These are phyloP conservation scores for Menura novaehollandiae DNA, from an alignment of 2,113 vertebrate species.

Conservation along the genomic window DNA sequence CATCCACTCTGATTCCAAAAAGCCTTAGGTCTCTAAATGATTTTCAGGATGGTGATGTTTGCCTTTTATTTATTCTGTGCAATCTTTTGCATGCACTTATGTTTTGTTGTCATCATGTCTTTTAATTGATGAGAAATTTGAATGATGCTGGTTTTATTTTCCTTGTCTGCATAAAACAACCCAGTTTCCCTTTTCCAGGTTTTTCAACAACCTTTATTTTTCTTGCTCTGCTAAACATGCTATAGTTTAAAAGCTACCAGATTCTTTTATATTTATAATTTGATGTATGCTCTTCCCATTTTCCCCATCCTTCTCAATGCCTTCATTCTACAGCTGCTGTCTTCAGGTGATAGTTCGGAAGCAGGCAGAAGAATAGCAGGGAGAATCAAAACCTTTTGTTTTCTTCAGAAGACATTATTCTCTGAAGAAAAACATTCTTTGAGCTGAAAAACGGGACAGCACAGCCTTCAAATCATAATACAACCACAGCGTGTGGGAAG, in stretches of 20 bases:
- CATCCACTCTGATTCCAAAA: background rate
- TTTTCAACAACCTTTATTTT: background rate
- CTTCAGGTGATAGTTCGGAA: background rate
- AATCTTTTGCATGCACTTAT: background rate
- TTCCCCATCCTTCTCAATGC: background rate
- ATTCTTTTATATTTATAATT: background rate
- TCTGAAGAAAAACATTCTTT: background rate
- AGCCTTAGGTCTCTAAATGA: background rate
- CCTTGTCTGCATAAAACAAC: background rate
- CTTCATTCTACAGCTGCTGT: background rate
- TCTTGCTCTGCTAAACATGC: background rate
- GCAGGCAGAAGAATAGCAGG: background rate
- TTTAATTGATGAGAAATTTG: background rate
- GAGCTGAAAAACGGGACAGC: background rate
- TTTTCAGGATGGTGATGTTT: background rate
- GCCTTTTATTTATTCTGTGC: background rate
- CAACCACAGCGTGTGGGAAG: background rate
- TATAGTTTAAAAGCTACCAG: background rate
- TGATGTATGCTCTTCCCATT: background rate
- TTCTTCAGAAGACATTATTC: background rate
- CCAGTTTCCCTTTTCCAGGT: background rate
- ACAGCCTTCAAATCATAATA: background rate
- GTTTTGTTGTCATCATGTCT: background rate
- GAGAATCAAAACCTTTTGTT: background rate
- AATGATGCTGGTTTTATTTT: background rate